A percentile compares a stretch with the other conserved stretches of the same genome.
phyloP scores from a whole-genome alignment of 2,888 invertebrate species.

The Vanessa cardui region DNA sequence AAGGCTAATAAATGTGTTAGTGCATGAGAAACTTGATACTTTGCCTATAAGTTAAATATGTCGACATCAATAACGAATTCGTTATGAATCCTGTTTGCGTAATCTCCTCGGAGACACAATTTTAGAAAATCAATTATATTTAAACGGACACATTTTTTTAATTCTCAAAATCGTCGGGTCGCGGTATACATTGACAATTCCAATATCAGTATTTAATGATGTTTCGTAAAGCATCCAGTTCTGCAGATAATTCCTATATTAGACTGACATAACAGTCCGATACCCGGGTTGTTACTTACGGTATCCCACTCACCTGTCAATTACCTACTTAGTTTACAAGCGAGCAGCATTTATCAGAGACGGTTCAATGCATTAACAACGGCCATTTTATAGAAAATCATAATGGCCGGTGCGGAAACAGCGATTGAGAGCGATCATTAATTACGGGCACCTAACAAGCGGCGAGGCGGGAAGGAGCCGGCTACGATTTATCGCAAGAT shows the following conservation, averaged over 20 bases:
- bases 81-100: slow-evolving; percentile 26
- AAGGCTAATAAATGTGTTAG: slow-evolving; percentile 32
- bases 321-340: slow-evolving; percentile 45
- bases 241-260: slow-evolving; percentile 18
- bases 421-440: slow-evolving; percentile 67
- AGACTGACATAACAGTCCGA: slow-evolving; percentile 15
- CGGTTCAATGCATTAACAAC: slow-evolving; percentile 45
- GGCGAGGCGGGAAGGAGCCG: slow-evolving; percentile 62
- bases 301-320: slow-evolving; percentile 47
- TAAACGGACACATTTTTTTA: neutral
- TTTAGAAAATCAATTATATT: slow-evolving; percentile 2
- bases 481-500: slow-evolving; percentile 70
- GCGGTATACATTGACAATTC: neutral
- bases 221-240: slow-evolving; percentile 1
- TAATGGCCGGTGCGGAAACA: slow-evolving; percentile 60
- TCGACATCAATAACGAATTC: slow-evolving; percentile 19
- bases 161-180: neutral
- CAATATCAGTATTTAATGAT: neutral
- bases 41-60: slow-evolving; percentile 31
- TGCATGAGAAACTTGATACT: slow-evolving; percentile 31
- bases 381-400: slow-evolving; percentile 56
- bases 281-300: slow-evolving; percentile 19
- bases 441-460: slow-evolving; percentile 73
- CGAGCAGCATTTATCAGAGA: slow-evolving; percentile 43
- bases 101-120: slow-evolving; percentile 4